Percentiles rank a stretch among this genome's conserved stretches.
Evolutionary conservation across 2,113 vertebrate species (phyloP).

Genomic region (Hyaena hyaena): DNA sequence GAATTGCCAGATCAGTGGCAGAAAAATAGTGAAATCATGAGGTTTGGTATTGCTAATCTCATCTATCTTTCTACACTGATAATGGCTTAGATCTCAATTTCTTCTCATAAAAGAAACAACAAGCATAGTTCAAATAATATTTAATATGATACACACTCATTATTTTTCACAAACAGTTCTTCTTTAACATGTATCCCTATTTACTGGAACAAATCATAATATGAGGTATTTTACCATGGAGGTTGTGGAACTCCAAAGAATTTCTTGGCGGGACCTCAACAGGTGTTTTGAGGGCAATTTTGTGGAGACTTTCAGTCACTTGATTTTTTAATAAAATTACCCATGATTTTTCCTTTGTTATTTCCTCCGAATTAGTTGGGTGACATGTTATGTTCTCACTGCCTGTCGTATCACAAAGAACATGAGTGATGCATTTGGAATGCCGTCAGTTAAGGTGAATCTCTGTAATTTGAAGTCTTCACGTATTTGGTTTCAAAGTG

Average conservation of each 20-base stretch:
- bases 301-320: neutral
- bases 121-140: neutral
- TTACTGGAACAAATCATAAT: neutral
- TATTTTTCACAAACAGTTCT: neutral
- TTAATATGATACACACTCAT: neutral
- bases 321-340: neutral
- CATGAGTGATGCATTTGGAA: neutral
- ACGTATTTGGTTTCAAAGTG: neutral
- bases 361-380: neutral
- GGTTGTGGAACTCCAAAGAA: neutral
- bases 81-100: neutral
- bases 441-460: neutral
- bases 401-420: neutral
- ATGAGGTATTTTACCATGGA: neutral
- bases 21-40: neutral
- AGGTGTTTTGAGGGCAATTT: neutral
- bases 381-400: neutral
- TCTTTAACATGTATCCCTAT: neutral
- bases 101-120: neutral
- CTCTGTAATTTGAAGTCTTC: neutral
- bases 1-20: neutral
- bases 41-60: neutral
- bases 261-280: neutral
- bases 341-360: neutral
- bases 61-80: neutral